phyloP scores from a whole-genome alignment of 2,113 vertebrate species.

The Vicugna pacos region DNA sequence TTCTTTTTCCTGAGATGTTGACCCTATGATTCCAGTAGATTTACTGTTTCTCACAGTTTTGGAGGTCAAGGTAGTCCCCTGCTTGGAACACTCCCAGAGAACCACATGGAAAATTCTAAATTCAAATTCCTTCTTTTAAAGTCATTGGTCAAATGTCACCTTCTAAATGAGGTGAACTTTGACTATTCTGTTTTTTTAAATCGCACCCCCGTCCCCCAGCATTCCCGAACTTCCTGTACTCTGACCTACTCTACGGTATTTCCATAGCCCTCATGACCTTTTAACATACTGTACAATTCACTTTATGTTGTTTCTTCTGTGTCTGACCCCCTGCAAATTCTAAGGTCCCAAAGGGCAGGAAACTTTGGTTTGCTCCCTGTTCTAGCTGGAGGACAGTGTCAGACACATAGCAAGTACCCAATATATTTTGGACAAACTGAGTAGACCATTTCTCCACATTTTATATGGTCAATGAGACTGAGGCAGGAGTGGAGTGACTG shows the following conservation, averaged over 20 bases:
- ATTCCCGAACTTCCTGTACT: neutral
- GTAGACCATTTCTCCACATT: neutral
- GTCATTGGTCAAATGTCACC: neutral
- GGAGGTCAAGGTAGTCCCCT: neutral
- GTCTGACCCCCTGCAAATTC: neutral
- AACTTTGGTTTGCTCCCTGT: neutral
- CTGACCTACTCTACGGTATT: neutral
- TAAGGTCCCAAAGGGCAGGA: neutral
- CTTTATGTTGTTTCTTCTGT: neutral
- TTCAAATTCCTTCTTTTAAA: neutral
- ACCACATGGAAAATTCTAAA: neutral
- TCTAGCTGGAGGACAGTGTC: neutral
- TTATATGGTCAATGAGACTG: neutral
- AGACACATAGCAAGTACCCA: neutral
- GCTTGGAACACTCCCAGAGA: neutral
- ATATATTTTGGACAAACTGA: neutral
- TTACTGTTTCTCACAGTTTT: neutral
- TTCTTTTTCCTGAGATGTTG: neutral
- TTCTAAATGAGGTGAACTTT: neutral
- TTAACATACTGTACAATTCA: neutral
- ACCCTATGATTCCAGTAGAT: neutral
- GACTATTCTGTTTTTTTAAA: neutral
- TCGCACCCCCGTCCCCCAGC: accelerated
- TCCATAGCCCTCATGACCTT: neutral
- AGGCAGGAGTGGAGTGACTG: neutral